Evolutionary conservation across 2,888 invertebrate species (phyloP).

Genomic region (Melangyna quadrimaculata): DNA sequence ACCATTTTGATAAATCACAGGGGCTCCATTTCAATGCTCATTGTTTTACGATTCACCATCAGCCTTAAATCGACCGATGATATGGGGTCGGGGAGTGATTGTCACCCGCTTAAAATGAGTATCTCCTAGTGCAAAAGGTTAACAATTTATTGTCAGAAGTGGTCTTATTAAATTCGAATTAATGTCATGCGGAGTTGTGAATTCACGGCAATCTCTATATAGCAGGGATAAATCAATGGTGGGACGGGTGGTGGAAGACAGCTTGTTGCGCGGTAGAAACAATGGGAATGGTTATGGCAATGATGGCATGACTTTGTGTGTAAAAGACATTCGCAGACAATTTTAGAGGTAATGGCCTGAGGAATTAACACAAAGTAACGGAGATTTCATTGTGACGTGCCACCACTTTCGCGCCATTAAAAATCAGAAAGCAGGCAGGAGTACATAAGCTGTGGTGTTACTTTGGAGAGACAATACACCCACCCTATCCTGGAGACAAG

Average conservation of each 20-base stretch:
- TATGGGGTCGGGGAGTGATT: conserved; percentile 18
- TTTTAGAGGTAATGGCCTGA: conserved; percentile 42
- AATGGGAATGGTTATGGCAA: conserved; percentile 8
- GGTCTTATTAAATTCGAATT: conserved; percentile 63
- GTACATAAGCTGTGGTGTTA: neutral
- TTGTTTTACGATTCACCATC: conserved; percentile 33
- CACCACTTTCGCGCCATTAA: neutral
- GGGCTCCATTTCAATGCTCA: conserved; percentile 27
- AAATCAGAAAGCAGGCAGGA: neutral
- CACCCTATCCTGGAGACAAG: neutral
- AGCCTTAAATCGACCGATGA: conserved; percentile 19
- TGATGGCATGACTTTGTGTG: conserved; percentile 5
- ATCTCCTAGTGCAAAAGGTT: conserved; percentile 39
- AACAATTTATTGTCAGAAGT: conserved; percentile 41
- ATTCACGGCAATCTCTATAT: conserved; percentile 3
- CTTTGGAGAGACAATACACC: neutral
- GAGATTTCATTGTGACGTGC: conserved; percentile 56
- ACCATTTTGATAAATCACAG: conserved; percentile 45
- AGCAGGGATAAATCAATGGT: neutral
- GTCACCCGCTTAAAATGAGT: conserved; percentile 15
- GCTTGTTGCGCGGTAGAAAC: neutral
- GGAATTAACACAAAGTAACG: conserved; percentile 59
- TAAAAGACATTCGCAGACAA: conserved; percentile 29
- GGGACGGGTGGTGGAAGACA: too few relatives aligned
- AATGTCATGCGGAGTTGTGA: conserved; percentile 42